phyloP scores from a whole-genome alignment of 2,113 vertebrate species.

The Rousettus leschenaultii region DNA sequence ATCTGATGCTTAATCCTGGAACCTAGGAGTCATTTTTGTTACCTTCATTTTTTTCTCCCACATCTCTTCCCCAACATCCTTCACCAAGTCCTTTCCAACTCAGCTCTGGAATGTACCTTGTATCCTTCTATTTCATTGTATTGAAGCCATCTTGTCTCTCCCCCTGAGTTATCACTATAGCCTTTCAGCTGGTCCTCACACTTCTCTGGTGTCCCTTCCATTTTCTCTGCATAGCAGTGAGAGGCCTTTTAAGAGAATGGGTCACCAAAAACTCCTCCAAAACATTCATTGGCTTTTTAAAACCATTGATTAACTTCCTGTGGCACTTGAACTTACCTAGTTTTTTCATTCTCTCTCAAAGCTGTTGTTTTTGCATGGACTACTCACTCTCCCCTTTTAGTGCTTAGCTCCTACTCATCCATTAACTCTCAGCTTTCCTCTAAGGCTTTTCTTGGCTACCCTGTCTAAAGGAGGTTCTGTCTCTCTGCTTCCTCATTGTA shows the following conservation, averaged over 20 bases:
- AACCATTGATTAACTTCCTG: not conserved
- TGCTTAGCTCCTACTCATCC: not conserved
- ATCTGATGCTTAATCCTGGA: not conserved
- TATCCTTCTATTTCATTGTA: not conserved
- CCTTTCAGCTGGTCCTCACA: not conserved
- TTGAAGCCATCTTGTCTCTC: not conserved
- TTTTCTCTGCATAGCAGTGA: not conserved
- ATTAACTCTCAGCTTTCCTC: not conserved
- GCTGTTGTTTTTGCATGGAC: not conserved
- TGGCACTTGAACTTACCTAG: not conserved
- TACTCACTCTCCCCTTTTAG: not conserved
- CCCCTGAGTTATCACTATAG: not conserved
- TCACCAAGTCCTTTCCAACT: not conserved
- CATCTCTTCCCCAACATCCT: not conserved
- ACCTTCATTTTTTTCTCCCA: not conserved
- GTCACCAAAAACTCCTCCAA: not conserved
- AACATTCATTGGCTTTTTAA: not conserved
- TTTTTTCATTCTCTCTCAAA: not conserved
- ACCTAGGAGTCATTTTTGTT: not conserved
- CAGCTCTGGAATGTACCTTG: not conserved
- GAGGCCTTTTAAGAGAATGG: conserved; percentile 36
- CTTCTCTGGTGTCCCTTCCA: not conserved
- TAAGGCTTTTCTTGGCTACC: not conserved
- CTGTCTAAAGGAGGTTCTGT: not conserved
- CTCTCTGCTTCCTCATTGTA: not conserved